A percentile compares a stretch with the other conserved stretches of the same genome.
Conservation (phyloP, 2,888 invertebrate species). For the Pharmacophagus antenor region DNA sequence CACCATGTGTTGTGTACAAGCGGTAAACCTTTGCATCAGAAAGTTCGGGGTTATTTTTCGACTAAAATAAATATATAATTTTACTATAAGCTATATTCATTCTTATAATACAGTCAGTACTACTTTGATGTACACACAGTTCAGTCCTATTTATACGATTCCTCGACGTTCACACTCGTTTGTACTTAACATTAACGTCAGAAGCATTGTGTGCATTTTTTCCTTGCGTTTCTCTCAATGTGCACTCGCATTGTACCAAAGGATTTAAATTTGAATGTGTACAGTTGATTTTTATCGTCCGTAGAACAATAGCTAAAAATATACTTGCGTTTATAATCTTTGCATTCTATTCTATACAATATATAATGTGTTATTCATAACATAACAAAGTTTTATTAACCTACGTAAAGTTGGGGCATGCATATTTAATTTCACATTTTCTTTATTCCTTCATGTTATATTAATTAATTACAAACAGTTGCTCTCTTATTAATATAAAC, state of each 20-base stretch:
- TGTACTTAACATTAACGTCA: constrained; percentile 23
- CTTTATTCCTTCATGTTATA: too few species aligned
- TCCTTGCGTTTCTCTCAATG: constrained; percentile 6
- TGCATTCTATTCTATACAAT: not conserved
- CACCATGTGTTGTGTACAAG: too few species aligned
- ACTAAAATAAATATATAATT: not conserved
- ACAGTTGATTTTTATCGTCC: constrained; percentile 10
- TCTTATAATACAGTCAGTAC: not conserved
- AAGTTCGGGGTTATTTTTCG: not conserved
- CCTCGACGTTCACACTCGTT: not conserved
- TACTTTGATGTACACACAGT: not conserved
- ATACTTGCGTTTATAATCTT: not conserved
- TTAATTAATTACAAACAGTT: too few species aligned
- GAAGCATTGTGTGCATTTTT: constrained; percentile 25
- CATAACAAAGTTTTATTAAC: too few species aligned
- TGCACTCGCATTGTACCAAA: constrained; percentile 12
- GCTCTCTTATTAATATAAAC: too few species aligned
- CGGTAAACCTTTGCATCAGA: too few species aligned
- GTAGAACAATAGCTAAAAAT: not conserved
- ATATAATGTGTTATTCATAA: too few species aligned
- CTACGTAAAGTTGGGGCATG: too few species aligned
- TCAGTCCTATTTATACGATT: not conserved
- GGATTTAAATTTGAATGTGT: constrained; percentile 16
- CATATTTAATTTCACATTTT: too few species aligned
- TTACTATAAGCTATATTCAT: not conserved